These are phyloP conservation scores for Myotis findleyi DNA, from an alignment of 2,797 vertebrate species.

Conservation along the genomic window DNA sequence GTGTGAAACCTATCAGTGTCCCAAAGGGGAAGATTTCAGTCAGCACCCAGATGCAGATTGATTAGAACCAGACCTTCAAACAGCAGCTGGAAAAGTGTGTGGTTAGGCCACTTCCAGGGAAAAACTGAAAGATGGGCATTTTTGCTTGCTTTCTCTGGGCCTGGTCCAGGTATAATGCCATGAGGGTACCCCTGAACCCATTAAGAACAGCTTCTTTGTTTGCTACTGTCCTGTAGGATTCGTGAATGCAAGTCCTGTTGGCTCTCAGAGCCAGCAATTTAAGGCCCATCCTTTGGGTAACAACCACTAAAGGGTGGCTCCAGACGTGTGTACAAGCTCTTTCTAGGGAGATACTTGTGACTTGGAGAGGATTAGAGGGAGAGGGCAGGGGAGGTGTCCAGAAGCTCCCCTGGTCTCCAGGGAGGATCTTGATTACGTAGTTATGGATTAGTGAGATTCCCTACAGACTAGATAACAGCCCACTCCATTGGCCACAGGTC, in stretches of 20 bases:
- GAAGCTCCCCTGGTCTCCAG: neutral
- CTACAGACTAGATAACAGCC: neutral
- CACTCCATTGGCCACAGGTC: neutral
- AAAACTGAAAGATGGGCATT: neutral
- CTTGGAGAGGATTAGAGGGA: neutral
- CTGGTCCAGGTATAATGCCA: neutral
- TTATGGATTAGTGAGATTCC: neutral
- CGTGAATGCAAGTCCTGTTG: neutral
- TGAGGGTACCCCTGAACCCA: neutral
- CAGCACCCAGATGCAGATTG: neutral
- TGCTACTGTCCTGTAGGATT: neutral
- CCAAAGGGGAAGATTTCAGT: neutral
- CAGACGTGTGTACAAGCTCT: neutral
- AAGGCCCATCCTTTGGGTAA: neutral
- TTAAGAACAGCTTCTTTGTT: neutral
- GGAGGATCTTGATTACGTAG: neutral
- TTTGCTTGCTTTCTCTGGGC: neutral
- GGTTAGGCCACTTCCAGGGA: neutral
- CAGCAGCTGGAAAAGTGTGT: neutral
- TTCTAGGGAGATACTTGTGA: neutral
- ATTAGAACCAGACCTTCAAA: neutral
- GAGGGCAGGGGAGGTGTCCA: neutral
- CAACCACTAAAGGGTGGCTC: neutral
- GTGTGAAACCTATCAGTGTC: neutral
- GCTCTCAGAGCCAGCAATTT: neutral